Conservation (phyloP, 37 sponge, comb jelly and placozoan species). For the Dysidea cf. avara region DNA sequence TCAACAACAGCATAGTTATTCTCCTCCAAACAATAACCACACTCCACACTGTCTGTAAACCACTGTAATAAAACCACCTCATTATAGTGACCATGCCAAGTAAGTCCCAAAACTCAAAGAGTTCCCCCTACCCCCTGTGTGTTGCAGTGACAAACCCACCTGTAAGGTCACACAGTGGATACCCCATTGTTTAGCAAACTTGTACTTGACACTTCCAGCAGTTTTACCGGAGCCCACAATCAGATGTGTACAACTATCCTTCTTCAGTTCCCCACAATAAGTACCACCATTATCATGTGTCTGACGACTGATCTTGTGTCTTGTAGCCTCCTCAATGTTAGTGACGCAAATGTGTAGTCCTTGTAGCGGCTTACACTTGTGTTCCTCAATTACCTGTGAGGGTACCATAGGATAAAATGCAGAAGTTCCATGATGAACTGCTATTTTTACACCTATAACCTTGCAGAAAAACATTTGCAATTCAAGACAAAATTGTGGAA, state of each 20-base stretch:
- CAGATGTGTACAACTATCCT: conserved; percentile 82
- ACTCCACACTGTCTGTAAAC: conserved; percentile 66
- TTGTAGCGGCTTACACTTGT: conserved; percentile 65
- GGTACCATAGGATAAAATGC: too few species aligned
- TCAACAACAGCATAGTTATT: conserved; percentile 39
- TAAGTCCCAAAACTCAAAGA: neutral
- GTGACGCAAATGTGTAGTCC: conserved; percentile 86
- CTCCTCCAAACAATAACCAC: conserved; percentile 67
- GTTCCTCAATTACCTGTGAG: too few species aligned
- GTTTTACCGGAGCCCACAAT: conserved; percentile 51
- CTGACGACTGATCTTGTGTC: conserved; percentile 51
- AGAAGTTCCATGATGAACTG: neutral
- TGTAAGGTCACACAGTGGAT: conserved; percentile 50
- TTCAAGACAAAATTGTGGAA: too few species aligned
- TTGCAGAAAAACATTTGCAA: neutral
- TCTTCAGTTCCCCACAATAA: conserved; percentile 83
- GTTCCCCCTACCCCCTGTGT: neutral
- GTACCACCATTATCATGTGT: conserved; percentile 69
- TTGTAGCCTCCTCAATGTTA: conserved; percentile 62
- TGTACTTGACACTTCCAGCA: conserved; percentile 70
- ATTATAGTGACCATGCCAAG: too few species aligned
- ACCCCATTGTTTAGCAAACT: conserved; percentile 73
- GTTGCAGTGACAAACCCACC: neutral
- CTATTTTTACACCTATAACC: neutral
- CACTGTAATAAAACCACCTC: too few species aligned